These are phyloP conservation scores for Hyles lineata DNA, from an alignment of 2,888 invertebrate genomes.

Conservation along the genomic window DNA sequence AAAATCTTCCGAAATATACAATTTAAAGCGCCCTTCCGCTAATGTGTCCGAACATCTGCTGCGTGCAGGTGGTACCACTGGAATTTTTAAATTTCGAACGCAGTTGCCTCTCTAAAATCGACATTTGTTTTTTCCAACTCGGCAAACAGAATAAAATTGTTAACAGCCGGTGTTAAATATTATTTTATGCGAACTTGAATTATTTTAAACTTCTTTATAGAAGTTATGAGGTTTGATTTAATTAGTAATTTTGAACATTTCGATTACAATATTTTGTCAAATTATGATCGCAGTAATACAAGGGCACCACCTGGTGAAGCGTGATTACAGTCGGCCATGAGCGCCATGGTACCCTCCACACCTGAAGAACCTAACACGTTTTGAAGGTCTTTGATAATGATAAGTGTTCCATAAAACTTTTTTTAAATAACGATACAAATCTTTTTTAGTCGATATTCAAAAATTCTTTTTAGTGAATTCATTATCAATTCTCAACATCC, in stretches of 20 bases:
- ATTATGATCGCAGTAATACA: no score
- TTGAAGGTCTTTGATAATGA: background rate
- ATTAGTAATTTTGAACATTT: background rate
- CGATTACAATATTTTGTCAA: no score
- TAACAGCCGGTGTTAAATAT: constrained; percentile 1
- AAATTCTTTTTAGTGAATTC: background rate
- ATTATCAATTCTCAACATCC: constrained; percentile 4
- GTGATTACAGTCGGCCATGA: no score
- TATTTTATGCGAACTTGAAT: background rate
- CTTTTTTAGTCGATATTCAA: background rate
- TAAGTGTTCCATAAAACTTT: background rate
- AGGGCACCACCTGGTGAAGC: no score
- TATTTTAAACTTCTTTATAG: background rate
- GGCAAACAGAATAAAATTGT: background rate
- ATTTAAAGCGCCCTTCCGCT: constrained; percentile 54
- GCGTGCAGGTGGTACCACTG: constrained; percentile 65
- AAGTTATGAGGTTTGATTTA: background rate
- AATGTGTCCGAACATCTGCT: constrained; percentile 72
- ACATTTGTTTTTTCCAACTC: background rate
- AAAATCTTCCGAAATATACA: constrained; percentile 67
- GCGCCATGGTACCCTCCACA: no score
- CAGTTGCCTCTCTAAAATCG: constrained; percentile 14
- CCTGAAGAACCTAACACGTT: no score
- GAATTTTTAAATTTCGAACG: constrained; percentile 64
- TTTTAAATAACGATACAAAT: background rate